Conservation (phyloP, 53 echinoderm and acorn worm genomes). For the Antedon mediterranea region DNA sequence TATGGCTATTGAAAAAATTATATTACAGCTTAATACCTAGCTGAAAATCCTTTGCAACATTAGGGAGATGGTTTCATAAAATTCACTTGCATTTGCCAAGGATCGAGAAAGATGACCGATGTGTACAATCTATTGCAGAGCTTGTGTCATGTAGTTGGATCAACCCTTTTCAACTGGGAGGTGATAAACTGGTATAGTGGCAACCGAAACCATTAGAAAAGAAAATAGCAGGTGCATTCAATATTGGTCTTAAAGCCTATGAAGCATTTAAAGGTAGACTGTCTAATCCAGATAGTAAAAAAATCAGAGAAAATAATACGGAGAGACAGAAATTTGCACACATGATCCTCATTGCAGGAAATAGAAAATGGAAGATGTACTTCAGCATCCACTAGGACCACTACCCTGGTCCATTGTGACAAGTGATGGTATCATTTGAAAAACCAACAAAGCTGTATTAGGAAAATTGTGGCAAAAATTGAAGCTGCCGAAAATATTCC, state of each 20-base stretch:
- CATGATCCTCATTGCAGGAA: neutral
- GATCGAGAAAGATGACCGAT: conserved; percentile 23
- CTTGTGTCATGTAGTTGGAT: conserved; percentile 20
- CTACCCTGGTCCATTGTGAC: conserved; percentile 2
- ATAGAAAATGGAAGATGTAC: neutral
- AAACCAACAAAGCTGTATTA: conserved; percentile 5
- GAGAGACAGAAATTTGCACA: conserved; percentile 1
- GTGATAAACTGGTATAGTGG: too few relatives aligned
- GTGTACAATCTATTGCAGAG: conserved; percentile 10
- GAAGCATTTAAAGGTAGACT: neutral
- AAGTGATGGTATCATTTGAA: neutral
- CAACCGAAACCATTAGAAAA: too few relatives aligned
- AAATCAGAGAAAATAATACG: neutral
- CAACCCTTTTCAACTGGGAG: conserved; percentile 11
- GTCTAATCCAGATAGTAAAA: neutral
- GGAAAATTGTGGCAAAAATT: neutral
- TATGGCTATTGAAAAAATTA: conserved; percentile 14
- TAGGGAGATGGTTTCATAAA: conserved; percentile 4
- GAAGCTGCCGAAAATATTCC: neutral
- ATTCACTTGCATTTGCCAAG: conserved; percentile 24
- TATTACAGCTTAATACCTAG: conserved; percentile 23
- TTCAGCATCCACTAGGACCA: conserved; percentile 8
- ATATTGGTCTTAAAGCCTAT: too few relatives aligned
- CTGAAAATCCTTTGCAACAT: conserved; percentile 10
- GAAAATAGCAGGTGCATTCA: too few relatives aligned